These are phyloP conservation scores for Sipha flava DNA, from an alignment of 1,140 invertebrate species.

Conservation along the genomic window DNA sequence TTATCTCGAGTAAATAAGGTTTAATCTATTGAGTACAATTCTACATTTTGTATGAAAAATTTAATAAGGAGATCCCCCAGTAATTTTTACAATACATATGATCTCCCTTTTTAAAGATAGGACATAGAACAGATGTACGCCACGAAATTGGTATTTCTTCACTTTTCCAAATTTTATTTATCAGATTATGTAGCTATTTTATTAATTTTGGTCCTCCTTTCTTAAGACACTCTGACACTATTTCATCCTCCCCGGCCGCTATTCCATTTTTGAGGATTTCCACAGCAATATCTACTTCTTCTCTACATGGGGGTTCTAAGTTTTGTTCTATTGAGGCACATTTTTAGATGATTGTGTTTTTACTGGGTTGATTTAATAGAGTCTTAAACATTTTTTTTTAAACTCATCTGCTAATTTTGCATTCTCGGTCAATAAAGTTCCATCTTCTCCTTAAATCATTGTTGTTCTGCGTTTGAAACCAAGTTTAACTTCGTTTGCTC, in stretches of 20 bases:
- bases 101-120: constrained; percentile 36
- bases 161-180: constrained; percentile 33
- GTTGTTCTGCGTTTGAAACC: background rate
- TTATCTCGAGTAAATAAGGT: constrained; percentile 1
- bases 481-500: too few relatives aligned
- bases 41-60: constrained; percentile 31
- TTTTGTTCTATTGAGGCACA: background rate
- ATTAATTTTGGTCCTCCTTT: constrained; percentile 16
- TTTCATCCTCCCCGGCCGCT: constrained; percentile 27
- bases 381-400: too few relatives aligned
- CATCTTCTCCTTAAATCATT: background rate
- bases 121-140: constrained; percentile 35
- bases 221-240: constrained; percentile 32
- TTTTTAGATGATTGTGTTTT: background rate
- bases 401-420: too few relatives aligned
- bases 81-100: constrained; percentile 24
- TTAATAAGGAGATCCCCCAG: constrained; percentile 11
- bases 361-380: background rate
- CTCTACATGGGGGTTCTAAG: background rate
- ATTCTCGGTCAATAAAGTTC: background rate
- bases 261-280: constrained; percentile 31
- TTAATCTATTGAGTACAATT: background rate
- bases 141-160: constrained; percentile 34
- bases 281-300: constrained; percentile 27
- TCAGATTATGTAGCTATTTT: background rate